phyloP scores from a whole-genome alignment of 1,140 invertebrate species.

The Drosophila ercepeae region DNA sequence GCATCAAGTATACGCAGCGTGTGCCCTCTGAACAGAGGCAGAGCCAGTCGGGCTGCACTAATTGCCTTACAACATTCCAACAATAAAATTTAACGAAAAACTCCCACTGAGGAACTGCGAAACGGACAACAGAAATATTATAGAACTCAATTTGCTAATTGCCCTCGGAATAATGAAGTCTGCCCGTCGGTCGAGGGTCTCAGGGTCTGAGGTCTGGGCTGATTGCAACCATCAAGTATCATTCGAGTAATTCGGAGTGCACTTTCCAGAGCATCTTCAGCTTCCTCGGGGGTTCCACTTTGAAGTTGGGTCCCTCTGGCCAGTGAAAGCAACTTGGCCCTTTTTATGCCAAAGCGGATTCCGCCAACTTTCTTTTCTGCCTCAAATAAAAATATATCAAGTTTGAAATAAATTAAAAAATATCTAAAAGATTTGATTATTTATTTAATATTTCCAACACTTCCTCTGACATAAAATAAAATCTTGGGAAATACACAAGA shows the following conservation, averaged over 20 bases:
- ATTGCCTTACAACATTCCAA: conserved; percentile 64
- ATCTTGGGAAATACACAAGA: conserved; percentile 25
- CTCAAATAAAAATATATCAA: no score
- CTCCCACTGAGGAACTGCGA: conserved; percentile 3
- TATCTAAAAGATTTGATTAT: no score
- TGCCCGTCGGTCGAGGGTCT: conserved; percentile 2
- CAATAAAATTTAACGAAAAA: conserved; percentile 25
- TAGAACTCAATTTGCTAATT: conserved; percentile 81
- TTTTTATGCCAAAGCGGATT: background rate
- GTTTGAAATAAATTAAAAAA: background rate
- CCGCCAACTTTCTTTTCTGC: background rate
- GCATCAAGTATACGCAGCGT: conserved; percentile 63
- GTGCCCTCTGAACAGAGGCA: conserved; percentile 1
- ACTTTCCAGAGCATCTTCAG: conserved; percentile 50
- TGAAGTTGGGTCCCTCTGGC: background rate
- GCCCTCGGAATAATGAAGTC: conserved; percentile 82
- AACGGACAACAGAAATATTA: conserved; percentile 67
- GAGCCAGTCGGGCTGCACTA: conserved; percentile 60
- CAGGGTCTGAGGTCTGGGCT: conserved; percentile 15
- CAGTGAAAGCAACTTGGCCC: background rate
- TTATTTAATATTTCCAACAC: conserved; percentile 1
- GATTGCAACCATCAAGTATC: conserved; percentile 81
- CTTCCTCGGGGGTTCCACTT: conserved; percentile 35
- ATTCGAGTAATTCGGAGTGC: conserved; percentile 79
- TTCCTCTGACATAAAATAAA: conserved; percentile 54